Conservation (phyloP, 1,140 invertebrate species). For the Leptinotarsa lineolata region DNA sequence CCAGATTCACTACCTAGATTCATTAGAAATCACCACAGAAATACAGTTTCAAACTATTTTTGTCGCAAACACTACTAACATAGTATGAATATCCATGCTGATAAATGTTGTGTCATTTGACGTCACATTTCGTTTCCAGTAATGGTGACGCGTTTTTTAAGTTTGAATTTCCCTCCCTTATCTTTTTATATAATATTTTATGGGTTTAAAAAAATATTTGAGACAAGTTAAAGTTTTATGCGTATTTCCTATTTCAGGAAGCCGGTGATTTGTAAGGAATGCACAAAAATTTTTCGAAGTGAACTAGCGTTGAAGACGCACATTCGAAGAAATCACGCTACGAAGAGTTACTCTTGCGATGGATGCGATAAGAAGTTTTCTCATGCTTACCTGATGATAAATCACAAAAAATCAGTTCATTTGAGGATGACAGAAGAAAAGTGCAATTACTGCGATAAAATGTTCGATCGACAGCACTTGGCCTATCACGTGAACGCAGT, state of each 20-base stretch:
- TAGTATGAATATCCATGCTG: no score
- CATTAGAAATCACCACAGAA: no score
- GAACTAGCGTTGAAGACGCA: constrained; percentile 21
- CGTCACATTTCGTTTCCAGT: no score
- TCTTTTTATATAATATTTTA: no score
- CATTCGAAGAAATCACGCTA: constrained; percentile 50
- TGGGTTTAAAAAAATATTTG: no score
- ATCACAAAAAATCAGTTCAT: constrained; percentile 54
- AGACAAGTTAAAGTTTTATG: no score
- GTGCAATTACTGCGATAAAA: constrained; percentile 53
- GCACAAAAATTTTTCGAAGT: constrained; percentile 5
- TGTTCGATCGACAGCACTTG: constrained; percentile 22
- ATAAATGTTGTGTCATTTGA: no score
- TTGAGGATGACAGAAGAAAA: constrained; percentile 61
- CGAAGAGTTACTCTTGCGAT: constrained; percentile 26
- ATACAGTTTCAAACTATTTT: no score
- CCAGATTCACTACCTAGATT: no score
- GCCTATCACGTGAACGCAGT: constrained; percentile 21
- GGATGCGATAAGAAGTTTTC: constrained; percentile 31
- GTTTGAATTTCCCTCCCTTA: no score
- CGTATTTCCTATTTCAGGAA: not conserved
- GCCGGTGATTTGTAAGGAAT: constrained; percentile 8
- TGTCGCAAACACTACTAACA: no score
- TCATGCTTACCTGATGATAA: constrained; percentile 22
- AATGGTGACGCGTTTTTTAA: no score